Base-by-base conservation (phyloP, 2,797 vertebrate species). In the Bradypodion ventrale region DNA sequence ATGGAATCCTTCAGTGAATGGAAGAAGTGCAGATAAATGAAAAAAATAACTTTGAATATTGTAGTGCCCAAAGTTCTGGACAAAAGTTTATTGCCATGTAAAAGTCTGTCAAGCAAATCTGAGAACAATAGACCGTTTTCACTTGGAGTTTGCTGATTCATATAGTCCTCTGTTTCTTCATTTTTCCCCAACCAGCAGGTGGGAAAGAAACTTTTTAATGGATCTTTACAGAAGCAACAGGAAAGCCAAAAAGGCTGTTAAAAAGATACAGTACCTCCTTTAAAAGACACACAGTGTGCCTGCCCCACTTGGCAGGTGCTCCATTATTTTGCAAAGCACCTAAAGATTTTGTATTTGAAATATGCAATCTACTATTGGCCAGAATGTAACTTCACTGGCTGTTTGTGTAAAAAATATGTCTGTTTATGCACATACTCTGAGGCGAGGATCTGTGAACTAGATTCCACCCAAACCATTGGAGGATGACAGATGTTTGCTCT, bases 1-100 rank as follows among this genome's bases (percentile, higher is more conserved):
- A 89, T 90, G 79, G 89, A 89, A 89, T 82, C n/a, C 77, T 91
- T 89, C 86, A 85, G 25, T 87, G 87, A 89, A 87, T 88, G 83
- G 69, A 37, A 87, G 52, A 0, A 0, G 83, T 70, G 60, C 87
- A 83, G 66, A 79, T 86, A 83, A 91, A 89, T 21, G 59, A 89
- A 83, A 84, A n/a, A 78, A 77, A 42, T 44, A 87, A 62, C 44
- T 63, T 88, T 77, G 4, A 0, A 76, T 88, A 9, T 78, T 83
- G 80, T 69, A 75, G 29, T 56, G 49, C 80, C 69, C 72, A 81
- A 92, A 89, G 77, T 40, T 85, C 77, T 86, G 85, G 25, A 42
- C 0, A 84, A 86, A 90, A 91, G 76, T 44, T 46, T 85, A 75
- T 83, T 78, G 68, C 89, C 42, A 49, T 27, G 46, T 70, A 70